Evolutionary conservation across 2,113 vertebrate species (phyloP).

Genomic region (Phrynosoma platyrhinos): DNA sequence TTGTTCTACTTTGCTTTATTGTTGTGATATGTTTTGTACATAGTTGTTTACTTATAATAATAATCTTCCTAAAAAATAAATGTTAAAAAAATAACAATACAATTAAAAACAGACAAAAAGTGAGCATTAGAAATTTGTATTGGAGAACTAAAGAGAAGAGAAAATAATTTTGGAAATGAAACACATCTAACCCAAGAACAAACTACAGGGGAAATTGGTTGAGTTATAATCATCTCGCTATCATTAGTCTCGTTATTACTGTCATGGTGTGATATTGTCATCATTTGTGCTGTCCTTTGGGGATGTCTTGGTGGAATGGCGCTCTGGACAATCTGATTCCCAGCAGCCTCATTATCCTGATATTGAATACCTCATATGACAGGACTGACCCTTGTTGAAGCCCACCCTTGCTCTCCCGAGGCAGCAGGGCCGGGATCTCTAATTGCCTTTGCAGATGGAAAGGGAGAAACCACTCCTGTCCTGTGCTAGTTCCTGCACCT

Average conservation of each 20-base stretch:
- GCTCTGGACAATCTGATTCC: not conserved
- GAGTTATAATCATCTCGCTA: not conserved
- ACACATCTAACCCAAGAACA: no score
- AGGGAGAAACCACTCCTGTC: not conserved
- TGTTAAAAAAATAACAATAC: no score
- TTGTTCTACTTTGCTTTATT: no score
- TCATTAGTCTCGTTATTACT: not conserved
- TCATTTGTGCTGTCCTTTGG: not conserved
- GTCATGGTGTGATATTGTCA: not conserved
- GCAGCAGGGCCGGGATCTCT: not conserved
- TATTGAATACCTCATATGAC: not conserved
- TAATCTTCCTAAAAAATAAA: no score
- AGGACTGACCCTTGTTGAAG: not conserved
- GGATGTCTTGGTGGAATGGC: not conserved
- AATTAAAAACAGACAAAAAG: no score
- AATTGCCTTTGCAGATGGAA: not conserved
- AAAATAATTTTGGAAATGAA: no score
- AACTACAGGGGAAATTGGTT: no score
- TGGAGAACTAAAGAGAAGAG: no score
- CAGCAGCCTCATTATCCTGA: not conserved
- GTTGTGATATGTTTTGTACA: no score
- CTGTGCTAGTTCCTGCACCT: not conserved
- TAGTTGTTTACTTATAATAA: no score
- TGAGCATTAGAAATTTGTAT: no score
- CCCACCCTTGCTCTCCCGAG: not conserved